Evolutionary conservation across 1,140 invertebrate species (phyloP), one percentile per base, ranked within the genome.

Genomic region (Argopecten irradians): DNA sequence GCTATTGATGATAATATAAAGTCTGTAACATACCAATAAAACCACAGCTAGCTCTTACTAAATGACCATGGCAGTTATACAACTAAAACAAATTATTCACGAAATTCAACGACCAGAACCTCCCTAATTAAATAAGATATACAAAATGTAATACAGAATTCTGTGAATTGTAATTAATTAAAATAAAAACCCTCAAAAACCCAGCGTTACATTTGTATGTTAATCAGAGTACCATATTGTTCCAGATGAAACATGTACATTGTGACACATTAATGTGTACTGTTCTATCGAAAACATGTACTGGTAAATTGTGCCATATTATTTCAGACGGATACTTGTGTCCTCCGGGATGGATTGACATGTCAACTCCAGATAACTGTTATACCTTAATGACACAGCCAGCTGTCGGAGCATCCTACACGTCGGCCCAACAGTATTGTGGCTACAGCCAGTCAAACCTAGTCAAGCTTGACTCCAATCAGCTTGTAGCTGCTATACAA

Each of bases 371-470:
- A n/a, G 34, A 41, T 43, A 82, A 87, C 11, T 92, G 91, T 86
- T 88, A 84, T 34, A 86, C 84, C 36, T 41, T 92, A 0, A 90
- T 88, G 88, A 71, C 86, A 34, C 41, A 84, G 0, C 71, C 85
- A 11, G 34, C 3, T 0, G 71, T 83, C 19, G 46, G 55, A 35
- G 55, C 87, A 14, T 41, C 43, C 35, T 43, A 46, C 32, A 87
- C 90, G 0, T 88, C 89, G 46, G 88, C 90, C 0, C 89, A 91
- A 36, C 71, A 89, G 34, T 86, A 91, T 35, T 92, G 91, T 86
- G 85, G 84, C 13, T 90, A 86, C 46, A 92, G 88, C 19, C 84
- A 86, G 46, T 87, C 88, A 2, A 91, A 91, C 39, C 84, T 92
- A 41, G 88, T 88, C 36, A 86, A 85, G n/a, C 84, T 91, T 0